Evolutionary conservation across 53 echinoderm and acorn worm genomes (phyloP), one percentile per base, ranked within the genome.

Genomic region (Hippasteria phrygiana): DNA sequence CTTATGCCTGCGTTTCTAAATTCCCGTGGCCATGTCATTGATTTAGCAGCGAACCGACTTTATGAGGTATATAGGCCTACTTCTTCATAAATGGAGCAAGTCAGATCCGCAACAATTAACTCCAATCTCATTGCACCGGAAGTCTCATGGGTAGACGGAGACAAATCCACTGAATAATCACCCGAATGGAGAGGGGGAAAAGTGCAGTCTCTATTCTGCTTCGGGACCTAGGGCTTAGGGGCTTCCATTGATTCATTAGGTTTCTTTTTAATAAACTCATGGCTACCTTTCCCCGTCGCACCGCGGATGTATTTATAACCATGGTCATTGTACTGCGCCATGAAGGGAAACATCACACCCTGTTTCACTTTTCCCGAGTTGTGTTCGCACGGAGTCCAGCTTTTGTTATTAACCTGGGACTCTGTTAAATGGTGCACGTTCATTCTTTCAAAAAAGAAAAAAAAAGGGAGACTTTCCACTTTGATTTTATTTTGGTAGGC

Each of bases 351-450:
- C 34, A 14, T 67, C 37, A 67, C 4, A 28, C 29, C 8, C 64
- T 64, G 64, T 64, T 64, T 64, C 64, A 64, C 29, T 34, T 67
- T 7, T 7, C 16, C 13, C 34, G 67, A 10, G 13, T 67, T 67
- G 59, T 59, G 7, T 66, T 66, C 67, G 26, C 13, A 29, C 3
- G 10, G 13, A n/a, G 32, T 66, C 33, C 16, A 35, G 13, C 17
- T 66, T 66, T 66, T 66, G 33, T 66, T 34, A 35, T 17, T 35
- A 10, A 2, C 36, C 33, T 33, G 3, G 33, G 9, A 12, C 24
- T 47, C 38, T 54, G 55, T 55, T 78, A 78, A n/a, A 55, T 39
- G 17, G 10, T 17, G 59, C 78, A 78, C 78, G 59, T 39, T 22
- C 78, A 2, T 35, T 55, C 78, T n/a, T 40, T 11, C 6, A 4